Evolutionary conservation across 1,140 invertebrate genomes (phyloP).

Genomic region (Caenorhabditis remanei): DNA sequence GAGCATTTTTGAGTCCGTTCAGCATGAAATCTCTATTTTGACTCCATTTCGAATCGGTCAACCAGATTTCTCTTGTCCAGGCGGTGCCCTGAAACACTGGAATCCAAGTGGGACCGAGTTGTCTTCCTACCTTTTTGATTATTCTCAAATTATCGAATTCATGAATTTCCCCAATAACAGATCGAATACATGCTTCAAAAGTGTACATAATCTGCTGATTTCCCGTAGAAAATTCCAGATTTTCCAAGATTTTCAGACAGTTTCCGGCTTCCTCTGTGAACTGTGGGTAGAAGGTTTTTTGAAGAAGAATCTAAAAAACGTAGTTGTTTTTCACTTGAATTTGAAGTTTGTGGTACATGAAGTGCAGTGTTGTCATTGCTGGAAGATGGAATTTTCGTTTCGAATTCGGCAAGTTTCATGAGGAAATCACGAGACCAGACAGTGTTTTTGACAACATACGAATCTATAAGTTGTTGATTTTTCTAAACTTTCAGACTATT

Average conservation of each 20-base stretch:
- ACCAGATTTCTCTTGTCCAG: constrained; percentile 63
- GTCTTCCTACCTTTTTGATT: constrained; percentile 33
- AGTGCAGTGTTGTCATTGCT: constrained; percentile 63
- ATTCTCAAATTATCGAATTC: constrained; percentile 54
- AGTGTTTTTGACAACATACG: constrained; percentile 63
- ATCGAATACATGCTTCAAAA: constrained; percentile 64
- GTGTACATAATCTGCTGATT: constrained; percentile 52
- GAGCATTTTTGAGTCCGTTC: constrained; percentile 58
- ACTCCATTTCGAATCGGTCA: constrained; percentile 56
- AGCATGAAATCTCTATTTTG: constrained; percentile 61
- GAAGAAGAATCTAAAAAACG: constrained; percentile 31
- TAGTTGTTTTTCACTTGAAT: background rate
- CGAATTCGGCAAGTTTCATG: constrained; percentile 63
- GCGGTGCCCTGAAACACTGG: constrained; percentile 37
- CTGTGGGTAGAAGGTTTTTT: constrained; percentile 41
- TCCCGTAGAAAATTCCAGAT: constrained; percentile 28
- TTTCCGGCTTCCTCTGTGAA: background rate
- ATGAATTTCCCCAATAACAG: constrained; percentile 25
- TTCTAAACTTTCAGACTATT: background rate
- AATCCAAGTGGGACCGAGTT: too few species aligned
- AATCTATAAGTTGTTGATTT: constrained; percentile 24
- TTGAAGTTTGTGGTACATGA: constrained; percentile 37
- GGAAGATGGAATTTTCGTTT: constrained; percentile 51
- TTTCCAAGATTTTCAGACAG: constrained; percentile 55
- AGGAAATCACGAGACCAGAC: constrained; percentile 49